Evolutionary conservation across 2,113 vertebrate species (phyloP), one percentile per base, ranked within the genome.

Genomic region (Semnornis frantzii): DNA sequence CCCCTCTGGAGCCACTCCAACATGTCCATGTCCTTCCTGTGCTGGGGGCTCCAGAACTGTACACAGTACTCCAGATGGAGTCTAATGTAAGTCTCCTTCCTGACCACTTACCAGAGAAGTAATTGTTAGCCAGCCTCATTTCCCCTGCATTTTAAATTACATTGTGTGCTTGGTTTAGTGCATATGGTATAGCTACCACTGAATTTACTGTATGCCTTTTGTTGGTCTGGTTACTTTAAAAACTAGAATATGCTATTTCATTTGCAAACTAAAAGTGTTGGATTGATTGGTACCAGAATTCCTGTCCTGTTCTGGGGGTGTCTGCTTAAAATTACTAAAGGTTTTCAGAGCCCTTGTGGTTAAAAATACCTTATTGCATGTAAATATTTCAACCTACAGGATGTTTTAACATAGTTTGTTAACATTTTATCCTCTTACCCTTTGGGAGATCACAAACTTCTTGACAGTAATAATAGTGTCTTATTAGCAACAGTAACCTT

Each of bases 111-210:
- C 31, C 46, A 71, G 39, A 34, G 52, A 7, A 62, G 15, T 8
- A 46, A 33, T 74, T 23, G 33, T 46, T 78, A 62, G 28, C 50
- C 31, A 69, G 0, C 58, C 46, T 77, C 24, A 46, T 74, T 82
- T 74, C 9, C 15, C 19, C 25, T 55, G 19, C 2, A 7, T 31
- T 71, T 75, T 46, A 15, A 58, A 5, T 85, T 65, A 3, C 3
- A 6, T 10, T 70, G 25, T 30, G 5, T 1, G 0, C 30, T 73
- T 39, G 8, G 8, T 72, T 60, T 37, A 65, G 28, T 31, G 50
- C 15, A 2, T 15, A 31, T 10, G 0, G 8, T 24, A 16, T 37
- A 20, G 14, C 34, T 62, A 21, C 20, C 48, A 34, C 0, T 71
- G 63, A 71, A 58, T 9, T 63, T 54, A 6, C 15, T 39, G 30